Evolutionary conservation across 35 echinoderm and acorn worm genomes (phyloP), one percentile per base, ranked within the genome.

Genomic region (Lytechinus pictus): DNA sequence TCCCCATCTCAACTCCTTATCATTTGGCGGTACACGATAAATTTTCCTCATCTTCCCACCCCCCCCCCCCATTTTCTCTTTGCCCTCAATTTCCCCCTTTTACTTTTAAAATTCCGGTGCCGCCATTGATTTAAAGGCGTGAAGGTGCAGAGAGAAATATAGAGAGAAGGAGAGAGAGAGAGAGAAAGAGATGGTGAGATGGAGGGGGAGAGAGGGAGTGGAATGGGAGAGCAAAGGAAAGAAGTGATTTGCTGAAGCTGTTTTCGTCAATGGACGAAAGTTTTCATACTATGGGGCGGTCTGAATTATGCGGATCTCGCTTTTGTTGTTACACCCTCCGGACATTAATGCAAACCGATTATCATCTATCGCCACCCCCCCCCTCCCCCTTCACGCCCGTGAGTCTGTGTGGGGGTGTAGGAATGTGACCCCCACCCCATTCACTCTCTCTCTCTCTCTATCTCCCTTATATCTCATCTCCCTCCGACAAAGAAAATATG

Each of bases 251-350:
- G 88, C 52, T 14, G 52, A 90, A 52, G 88, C 88, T 90, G 29
- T 54, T 90, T 44, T 90, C 52, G 88, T 93, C 53, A 33, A 93
- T 53, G 27, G 92, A 27, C 11, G 92, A 93, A 93, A 93, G 92
- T 93, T 93, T 93, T 93, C 92, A 27, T 93, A 93, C 92, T 93
- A 53, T 57, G 92, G 92, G 92, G 92, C 92, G 92, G 28, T 93
- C 53, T 29, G 92, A 93, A 57, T 28, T 93, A 57, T 93, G 92
- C 92, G 28, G 88, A 52, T 44, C 88, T 21, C 29, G 2, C 21
- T 44, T 13, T 52, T 44, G 88, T 54, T 44, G 88, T 29, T 12
- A 44, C 88, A 13, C 88, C 88, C 88, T 90, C 88, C 88, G 88
- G 88, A 90, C 52, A 21, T 51, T 90, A 52, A 79, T 79, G 19